A percentile compares a stretch with the other conserved stretches of the same genome.
phyloP scores from a whole-genome alignment of 2,888 invertebrate species.

The Scrobipalpa atriplicella region DNA sequence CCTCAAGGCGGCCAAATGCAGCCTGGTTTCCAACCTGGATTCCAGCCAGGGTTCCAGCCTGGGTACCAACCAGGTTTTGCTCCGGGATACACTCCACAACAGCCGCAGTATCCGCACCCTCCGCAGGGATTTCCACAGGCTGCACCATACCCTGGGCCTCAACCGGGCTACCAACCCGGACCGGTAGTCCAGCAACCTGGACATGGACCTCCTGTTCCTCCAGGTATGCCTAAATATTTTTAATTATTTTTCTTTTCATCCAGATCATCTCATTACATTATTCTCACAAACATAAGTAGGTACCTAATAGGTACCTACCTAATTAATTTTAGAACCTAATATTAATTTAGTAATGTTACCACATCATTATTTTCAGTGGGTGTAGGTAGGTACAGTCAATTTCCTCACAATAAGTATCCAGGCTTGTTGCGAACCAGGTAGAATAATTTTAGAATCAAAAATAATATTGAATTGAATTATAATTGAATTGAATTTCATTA shows the following conservation, averaged over 20 bases:
- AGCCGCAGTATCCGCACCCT: slow-evolving; percentile 51
- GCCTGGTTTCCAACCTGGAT: slow-evolving; percentile 69
- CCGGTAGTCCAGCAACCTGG: slow-evolving; percentile 46
- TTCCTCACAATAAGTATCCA: too few species aligned
- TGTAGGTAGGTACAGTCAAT: too few species aligned
- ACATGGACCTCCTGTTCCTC: slow-evolving; percentile 53
- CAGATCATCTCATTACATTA: not conserved
- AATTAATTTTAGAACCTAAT: too few species aligned
- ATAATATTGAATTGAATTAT: too few species aligned
- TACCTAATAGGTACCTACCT: too few species aligned
- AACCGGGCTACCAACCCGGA: slow-evolving; percentile 44
- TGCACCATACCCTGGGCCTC: slow-evolving; percentile 44
- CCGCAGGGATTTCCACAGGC: slow-evolving; percentile 52
- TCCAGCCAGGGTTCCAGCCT: slow-evolving; percentile 59
- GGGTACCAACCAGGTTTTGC: slow-evolving; percentile 52
- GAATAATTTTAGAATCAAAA: too few species aligned
- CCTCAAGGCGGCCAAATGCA: slow-evolving; percentile 55
- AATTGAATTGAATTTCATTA: too few species aligned
- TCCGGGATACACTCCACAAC: slow-evolving; percentile 45
- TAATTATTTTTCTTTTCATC: not conserved
- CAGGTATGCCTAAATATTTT: not conserved
- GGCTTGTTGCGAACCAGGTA: too few species aligned
- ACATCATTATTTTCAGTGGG: too few species aligned
- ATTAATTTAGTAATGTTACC: too few species aligned
- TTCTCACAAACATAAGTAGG: too few species aligned